A percentile compares a stretch with the other conserved stretches of the same genome.
These are phyloP conservation scores for Zenarchopterus dispar DNA, from an alignment of 2,797 vertebrate genomes.

Conservation along the genomic window DNA sequence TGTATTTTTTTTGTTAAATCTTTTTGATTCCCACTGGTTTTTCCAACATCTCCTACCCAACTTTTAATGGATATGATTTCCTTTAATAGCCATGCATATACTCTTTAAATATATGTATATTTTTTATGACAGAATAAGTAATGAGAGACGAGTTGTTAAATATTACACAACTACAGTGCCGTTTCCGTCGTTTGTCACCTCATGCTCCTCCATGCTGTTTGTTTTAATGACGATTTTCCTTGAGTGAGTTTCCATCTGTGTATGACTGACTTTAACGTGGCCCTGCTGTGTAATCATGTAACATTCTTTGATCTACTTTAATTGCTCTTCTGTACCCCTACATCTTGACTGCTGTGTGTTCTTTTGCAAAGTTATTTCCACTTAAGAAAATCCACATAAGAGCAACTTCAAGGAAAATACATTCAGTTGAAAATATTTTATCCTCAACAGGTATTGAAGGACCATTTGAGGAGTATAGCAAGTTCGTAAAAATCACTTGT, in stretches of 20 bases:
- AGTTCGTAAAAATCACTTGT: slow-evolving; percentile 84
- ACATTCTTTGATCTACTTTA: slow-evolving; percentile 57
- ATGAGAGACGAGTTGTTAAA: too few relatives aligned
- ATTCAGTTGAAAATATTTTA: slow-evolving; percentile 86
- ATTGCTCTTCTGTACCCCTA: slow-evolving; percentile 64
- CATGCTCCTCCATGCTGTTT: slow-evolving; percentile 44
- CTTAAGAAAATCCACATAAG: slow-evolving; percentile 75
- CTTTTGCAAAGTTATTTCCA: slow-evolving; percentile 77
- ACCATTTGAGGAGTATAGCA: slow-evolving; percentile 87
- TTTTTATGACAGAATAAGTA: background rate
- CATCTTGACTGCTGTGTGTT: slow-evolving; percentile 73
- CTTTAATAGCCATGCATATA: too few relatives aligned
- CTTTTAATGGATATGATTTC: too few relatives aligned
- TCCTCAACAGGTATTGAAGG: slow-evolving; percentile 88
- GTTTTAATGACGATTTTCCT: slow-evolving; percentile 26
- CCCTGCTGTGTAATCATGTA: slow-evolving; percentile 62
- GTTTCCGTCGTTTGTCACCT: slow-evolving; percentile 24
- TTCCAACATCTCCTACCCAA: too few relatives aligned
- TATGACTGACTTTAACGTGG: slow-evolving; percentile 49
- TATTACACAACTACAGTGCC: background rate
- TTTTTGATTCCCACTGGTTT: too few relatives aligned
- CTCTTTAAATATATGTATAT: too few relatives aligned
- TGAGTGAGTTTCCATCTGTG: slow-evolving; percentile 53
- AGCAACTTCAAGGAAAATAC: slow-evolving; percentile 71
- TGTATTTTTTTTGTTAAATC: too few relatives aligned